These are phyloP conservation scores for Sebastes flavidus DNA, from an alignment of 2,797 vertebrate genomes.

Conservation along the genomic window DNA sequence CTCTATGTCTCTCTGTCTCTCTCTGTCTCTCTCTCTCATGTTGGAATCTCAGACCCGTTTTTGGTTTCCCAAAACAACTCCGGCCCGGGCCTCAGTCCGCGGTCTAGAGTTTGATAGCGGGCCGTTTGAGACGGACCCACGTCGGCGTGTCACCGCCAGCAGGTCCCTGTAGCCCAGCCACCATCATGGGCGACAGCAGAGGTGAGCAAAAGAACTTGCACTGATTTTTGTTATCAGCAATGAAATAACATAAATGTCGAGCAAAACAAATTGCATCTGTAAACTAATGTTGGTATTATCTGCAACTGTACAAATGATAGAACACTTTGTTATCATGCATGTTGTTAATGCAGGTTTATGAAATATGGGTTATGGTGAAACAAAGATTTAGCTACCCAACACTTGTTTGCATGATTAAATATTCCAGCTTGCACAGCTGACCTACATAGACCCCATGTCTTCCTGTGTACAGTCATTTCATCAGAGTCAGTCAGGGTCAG, in stretches of 20 bases:
- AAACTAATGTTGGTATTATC: background rate
- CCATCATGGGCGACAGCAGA: constrained; percentile 85
- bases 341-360: background rate
- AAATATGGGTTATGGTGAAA: background rate
- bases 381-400: background rate
- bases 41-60: constrained; percentile 76
- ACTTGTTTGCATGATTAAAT: background rate
- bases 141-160: constrained; percentile 44
- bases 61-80: constrained; percentile 74
- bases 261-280: background rate
- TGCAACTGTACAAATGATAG: background rate
- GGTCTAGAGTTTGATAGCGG: constrained; percentile 80
- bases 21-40: background rate
- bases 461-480: background rate
- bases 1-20: background rate
- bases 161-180: constrained; percentile 27
- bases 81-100: constrained; percentile 85
- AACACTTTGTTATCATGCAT: background rate
- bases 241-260: background rate
- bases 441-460: background rate
- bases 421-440: background rate
- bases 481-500: background rate
- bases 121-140: constrained; percentile 49
- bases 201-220: constrained; percentile 70
- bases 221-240: background rate